Percentiles rank a stretch among this genome's conserved stretches.
These are phyloP conservation scores for Cryptocephalus moraei DNA, from an alignment of 2,888 invertebrate genomes.

Conservation along the genomic window DNA sequence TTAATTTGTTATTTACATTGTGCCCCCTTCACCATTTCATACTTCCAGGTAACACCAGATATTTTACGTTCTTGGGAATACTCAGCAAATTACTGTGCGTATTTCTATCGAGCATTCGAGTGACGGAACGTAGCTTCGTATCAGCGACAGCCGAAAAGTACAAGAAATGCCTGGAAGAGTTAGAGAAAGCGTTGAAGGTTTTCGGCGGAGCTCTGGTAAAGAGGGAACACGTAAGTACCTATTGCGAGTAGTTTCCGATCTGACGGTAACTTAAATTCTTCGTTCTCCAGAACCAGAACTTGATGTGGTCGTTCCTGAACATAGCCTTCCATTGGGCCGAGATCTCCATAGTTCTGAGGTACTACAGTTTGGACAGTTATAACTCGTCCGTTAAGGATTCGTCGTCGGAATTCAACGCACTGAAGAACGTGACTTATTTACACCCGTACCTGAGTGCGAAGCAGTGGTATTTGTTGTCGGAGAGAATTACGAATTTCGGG, in stretches of 20 bases:
- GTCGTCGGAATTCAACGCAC: constrained; percentile 12
- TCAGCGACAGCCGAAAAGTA: constrained; percentile 27
- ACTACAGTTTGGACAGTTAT: constrained; percentile 7
- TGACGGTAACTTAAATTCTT: not conserved
- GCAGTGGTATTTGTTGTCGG: constrained; percentile 34
- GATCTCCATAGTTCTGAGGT: constrained; percentile 24
- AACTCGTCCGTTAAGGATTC: too few relatives aligned
- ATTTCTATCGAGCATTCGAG: constrained; percentile 27
- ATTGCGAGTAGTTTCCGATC: too few relatives aligned
- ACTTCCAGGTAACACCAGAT: not conserved
- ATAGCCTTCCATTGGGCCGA: constrained; percentile 34
- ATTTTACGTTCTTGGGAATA: constrained; percentile 9
- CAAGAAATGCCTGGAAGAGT: constrained; percentile 25
- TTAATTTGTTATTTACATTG: too few relatives aligned
- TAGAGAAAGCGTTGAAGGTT: constrained; percentile 26
- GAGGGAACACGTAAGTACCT: constrained; percentile 31
- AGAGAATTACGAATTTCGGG: constrained; percentile 36
- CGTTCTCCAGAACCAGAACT: constrained; percentile 28
- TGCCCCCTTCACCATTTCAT: too few relatives aligned
- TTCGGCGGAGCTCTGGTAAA: constrained; percentile 30
- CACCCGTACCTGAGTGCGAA: constrained; percentile 31
- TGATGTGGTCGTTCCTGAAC: constrained; percentile 32
- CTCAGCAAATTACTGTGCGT: constrained; percentile 24
- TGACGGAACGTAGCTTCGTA: constrained; percentile 30
- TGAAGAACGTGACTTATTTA: constrained; percentile 30